These are phyloP conservation scores for Mechanitis mazaeus DNA, from an alignment of 2,888 invertebrate species.

Conservation along the genomic window DNA sequence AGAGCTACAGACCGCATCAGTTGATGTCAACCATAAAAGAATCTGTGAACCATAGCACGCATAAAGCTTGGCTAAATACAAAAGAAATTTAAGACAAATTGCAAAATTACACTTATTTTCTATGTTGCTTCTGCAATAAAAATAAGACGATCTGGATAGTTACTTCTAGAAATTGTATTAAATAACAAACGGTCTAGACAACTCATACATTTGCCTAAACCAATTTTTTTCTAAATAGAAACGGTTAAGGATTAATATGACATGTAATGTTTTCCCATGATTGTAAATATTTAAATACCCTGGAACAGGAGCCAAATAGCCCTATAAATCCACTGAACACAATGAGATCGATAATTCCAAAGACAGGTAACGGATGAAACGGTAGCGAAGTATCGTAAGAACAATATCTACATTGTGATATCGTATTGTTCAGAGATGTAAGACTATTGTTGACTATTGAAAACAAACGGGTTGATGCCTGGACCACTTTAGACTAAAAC, in stretches of 20 bases:
- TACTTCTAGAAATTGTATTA: too few relatives aligned
- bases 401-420: slow-evolving; percentile 56
- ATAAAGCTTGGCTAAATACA: slow-evolving; percentile 11
- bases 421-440: slow-evolving; percentile 55
- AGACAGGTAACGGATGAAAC: slow-evolving; percentile 64
- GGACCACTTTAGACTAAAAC: slow-evolving; percentile 38
- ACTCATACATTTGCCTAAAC: slow-evolving; percentile 11
- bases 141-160: too few relatives aligned
- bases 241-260: slow-evolving; percentile 29
- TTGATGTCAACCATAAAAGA: slow-evolving; percentile 52
- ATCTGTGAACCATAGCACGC: slow-evolving; percentile 33
- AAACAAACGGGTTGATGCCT: slow-evolving; percentile 33
- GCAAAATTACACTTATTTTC: slow-evolving; percentile 11
- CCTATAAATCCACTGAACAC: slow-evolving; percentile 61
- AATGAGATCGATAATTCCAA: slow-evolving; percentile 69
- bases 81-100: slow-evolving; percentile 17
- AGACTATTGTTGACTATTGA: slow-evolving; percentile 29
- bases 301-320: slow-evolving; percentile 52
- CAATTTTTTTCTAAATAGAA: slow-evolving; percentile 29
- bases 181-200: not conserved
- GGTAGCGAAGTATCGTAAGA: slow-evolving; percentile 69
- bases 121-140: too few relatives aligned
- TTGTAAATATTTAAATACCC: slow-evolving; percentile 60
- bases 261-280: slow-evolving; percentile 54
- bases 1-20: slow-evolving; percentile 29